Base-by-base conservation (phyloP, 2,113 vertebrate genomes). In the Myotis davidii region DNA sequence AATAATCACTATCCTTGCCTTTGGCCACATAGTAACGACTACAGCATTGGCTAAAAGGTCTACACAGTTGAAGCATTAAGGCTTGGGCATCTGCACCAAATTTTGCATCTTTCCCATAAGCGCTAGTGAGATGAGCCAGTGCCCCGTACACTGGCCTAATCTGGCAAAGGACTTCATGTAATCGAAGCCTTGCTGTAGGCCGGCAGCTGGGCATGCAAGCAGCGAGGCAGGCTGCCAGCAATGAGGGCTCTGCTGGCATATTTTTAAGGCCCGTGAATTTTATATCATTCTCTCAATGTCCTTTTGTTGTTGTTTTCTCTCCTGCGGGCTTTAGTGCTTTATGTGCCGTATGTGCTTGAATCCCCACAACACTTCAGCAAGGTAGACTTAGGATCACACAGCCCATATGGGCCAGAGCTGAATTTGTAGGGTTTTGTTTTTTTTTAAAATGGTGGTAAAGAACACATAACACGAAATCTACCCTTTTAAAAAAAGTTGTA, bases 1-100 rank as follows among this genome's bases (percentile, higher is more conserved):
- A 77, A 77, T 77, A 97, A 99, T 99, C 91, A 99, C 99, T 2
- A 98, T 99, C 96, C 99, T 99, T 94, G 99, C 99, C 99, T 99
- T 99, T 56, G 99, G 99, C 96, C 99, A 99, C 99, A 99, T 99
- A 29, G 99, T 99, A 90, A 99, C 98, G 4, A 99, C 99, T 54
- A 99, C 99, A 2, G 99, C 98, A 65, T 99, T 99, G 20, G 99
- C 98, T 95, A 99, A 97, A 74, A 99, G 98, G 95, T 99, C 99
- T 25, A 52, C 99, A 7, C 99, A 99, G 56, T 96, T 99, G 99
- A 50, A 99, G 98, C 99, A 99, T 99, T 27, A 99, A 99, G 9
- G 99, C 99, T 32, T 99, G 98, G 3, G 99, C 99, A 13, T 99
- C 99, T 1, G 99, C 99, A 14, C 99, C 99, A 27, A 99, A 99